Conservation (phyloP, 2,888 invertebrate species). For the Keiferia lycopersicella region DNA sequence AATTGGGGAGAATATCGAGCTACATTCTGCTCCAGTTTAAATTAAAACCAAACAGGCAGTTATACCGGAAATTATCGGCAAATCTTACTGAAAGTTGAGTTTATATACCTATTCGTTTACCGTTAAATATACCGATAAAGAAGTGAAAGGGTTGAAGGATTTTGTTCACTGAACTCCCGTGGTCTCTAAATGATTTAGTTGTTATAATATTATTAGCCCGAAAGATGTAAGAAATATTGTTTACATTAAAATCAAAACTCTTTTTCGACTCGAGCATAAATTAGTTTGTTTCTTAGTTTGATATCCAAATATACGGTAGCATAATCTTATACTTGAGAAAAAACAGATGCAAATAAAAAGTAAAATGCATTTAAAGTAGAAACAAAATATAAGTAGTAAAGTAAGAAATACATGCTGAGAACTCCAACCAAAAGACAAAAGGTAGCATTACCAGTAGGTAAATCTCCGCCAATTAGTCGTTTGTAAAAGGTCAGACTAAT, state of each 20-base stretch:
- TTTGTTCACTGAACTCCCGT: not conserved
- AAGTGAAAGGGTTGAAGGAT: slow-evolving; percentile 19
- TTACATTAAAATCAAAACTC: no score
- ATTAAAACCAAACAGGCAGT: slow-evolving; percentile 17
- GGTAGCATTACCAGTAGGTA: not conserved
- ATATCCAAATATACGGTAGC: no score
- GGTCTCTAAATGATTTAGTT: not conserved
- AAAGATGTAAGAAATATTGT: no score
- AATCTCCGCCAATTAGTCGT: slow-evolving; percentile 10
- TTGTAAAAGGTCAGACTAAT: slow-evolving; percentile 8
- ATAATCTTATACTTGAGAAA: no score
- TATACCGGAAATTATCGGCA: slow-evolving; percentile 19
- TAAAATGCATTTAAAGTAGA: no score
- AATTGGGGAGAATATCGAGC: slow-evolving; percentile 15
- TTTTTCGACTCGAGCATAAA: no score
- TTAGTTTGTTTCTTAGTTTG: no score
- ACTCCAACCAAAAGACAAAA: not conserved
- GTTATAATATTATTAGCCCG: no score
- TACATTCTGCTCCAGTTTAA: slow-evolving; percentile 17
- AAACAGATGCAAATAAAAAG: no score
- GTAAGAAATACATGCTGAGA: not conserved
- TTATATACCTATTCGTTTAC: slow-evolving; percentile 4
- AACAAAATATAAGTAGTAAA: no score
- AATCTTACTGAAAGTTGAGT: slow-evolving; percentile 18
- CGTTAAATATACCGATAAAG: slow-evolving; percentile 19